phyloP scores from a whole-genome alignment of 2,888 invertebrate genomes.

The Cistogaster globosa region DNA sequence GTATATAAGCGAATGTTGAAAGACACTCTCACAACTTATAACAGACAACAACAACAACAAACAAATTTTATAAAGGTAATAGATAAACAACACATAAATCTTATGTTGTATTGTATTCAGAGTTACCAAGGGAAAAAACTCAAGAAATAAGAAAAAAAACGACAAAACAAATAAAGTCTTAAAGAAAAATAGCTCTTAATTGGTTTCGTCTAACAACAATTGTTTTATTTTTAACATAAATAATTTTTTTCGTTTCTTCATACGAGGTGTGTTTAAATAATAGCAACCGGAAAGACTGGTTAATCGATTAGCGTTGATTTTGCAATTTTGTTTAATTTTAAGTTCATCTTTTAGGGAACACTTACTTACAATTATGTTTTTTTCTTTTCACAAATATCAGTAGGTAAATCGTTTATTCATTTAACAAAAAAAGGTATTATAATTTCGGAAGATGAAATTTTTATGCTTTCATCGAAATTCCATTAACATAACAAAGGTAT shows the following conservation, averaged over 20 bases:
- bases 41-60: background rate
- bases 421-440: too few relatives aligned
- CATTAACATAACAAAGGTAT: too few relatives aligned
- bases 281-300: too few relatives aligned
- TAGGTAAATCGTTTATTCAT: too few relatives aligned
- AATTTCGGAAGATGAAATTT: too few relatives aligned
- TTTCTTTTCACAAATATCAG: too few relatives aligned
- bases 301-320: too few relatives aligned
- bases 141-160: background rate
- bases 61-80: slow-evolving; percentile 7
- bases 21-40: background rate
- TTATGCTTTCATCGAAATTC: too few relatives aligned
- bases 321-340: too few relatives aligned
- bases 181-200: slow-evolving; percentile 23
- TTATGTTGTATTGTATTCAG: slow-evolving; percentile 13
- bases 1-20: slow-evolving; percentile 20
- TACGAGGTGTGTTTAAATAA: too few relatives aligned
- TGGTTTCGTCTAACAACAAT: slow-evolving; percentile 32
- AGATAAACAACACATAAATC: background rate
- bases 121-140: background rate
- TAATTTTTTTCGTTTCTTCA: background rate
- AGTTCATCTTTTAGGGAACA: too few relatives aligned
- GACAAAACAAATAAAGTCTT: slow-evolving; percentile 2
- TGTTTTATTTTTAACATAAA: slow-evolving; percentile 26
- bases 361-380: too few relatives aligned